Base-by-base conservation (phyloP, 92 coral and sea anemone species). In the Zoanthus solanderi region DNA sequence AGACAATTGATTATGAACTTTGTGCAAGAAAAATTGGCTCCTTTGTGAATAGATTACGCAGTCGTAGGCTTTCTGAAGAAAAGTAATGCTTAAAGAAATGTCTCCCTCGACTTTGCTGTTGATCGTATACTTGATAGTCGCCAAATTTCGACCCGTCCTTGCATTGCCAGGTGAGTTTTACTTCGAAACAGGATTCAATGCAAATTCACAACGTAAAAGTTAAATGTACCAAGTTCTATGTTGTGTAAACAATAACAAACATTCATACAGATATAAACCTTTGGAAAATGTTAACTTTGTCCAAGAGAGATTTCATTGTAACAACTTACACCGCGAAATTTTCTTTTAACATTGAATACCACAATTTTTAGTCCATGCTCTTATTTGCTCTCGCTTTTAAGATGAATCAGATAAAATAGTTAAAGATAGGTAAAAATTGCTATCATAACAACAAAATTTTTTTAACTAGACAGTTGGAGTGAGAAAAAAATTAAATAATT, bases 101-200 rank as follows among this genome's bases (percentile, higher is more conserved):
- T 15, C 34, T 29, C 71, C 83, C 31, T 10, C 16, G 30, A n/a
- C 69, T 30, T 14, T 57, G 6, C 31, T 78, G 54, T 68, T 78
- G 5, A 18, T 56, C 68, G 83, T 47, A 78, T 78, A 48, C 17
- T 28, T 78, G 68, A 53, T 52, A 31, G 46, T 56, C 52, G 71
- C 67, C 47, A 53, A 28, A 16, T 50, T 53, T 29, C 46, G 52
- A 53, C 48, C 42, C 42, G 42, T 37, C 42, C 3, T 37, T 37
- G 42, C 42, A 37, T 4, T 37, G 3, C 42, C 42, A 37, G 42
- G 42, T 37, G 42, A 37, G 42, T 37, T 37, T 37, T 37, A 37
- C 42, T 37, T 37, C 4, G 4, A 15, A 28, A 60, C 28, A 18
- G 13, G 13, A 17, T 56, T 18, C 29, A 54, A 15, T 15, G 54